phyloP scores from a whole-genome alignment of 2,113 vertebrate genomes.

The Mirza zaza region DNA sequence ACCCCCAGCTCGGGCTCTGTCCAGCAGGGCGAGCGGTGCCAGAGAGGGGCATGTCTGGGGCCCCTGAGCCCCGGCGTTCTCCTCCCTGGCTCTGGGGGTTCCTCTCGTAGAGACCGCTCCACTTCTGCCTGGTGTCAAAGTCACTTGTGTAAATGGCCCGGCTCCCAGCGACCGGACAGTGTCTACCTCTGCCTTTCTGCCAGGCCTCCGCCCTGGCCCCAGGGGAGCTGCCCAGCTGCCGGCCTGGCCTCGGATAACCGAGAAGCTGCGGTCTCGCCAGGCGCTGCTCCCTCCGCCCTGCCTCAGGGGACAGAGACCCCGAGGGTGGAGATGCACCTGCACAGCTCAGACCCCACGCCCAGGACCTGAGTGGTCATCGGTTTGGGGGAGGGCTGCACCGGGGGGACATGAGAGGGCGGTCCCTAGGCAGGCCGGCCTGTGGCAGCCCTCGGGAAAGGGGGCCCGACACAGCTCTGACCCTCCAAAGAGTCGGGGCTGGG shows the following conservation, averaged over 20 bases:
- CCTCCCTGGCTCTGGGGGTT: background rate
- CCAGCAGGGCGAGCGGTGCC: background rate
- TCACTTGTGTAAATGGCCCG: background rate
- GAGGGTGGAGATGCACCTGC: fast-evolving
- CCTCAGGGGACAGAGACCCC: background rate
- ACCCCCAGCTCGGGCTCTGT: background rate
- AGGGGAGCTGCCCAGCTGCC: background rate
- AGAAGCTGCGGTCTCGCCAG: background rate
- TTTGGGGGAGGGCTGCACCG: background rate
- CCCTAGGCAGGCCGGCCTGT: background rate
- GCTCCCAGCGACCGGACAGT: background rate
- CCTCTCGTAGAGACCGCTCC: background rate
- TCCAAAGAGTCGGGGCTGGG: background rate
- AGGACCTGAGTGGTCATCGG: fast-evolving
- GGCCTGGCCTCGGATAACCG: background rate
- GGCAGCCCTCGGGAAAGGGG: background rate
- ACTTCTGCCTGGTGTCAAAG: background rate
- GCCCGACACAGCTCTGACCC: background rate
- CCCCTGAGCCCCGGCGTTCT: background rate
- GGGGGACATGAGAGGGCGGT: background rate
- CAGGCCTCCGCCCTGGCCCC: background rate
- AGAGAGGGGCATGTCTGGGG: no score
- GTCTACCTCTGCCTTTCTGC: background rate
- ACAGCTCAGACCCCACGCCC: background rate
- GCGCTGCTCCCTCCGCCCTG: background rate